phyloP scores from a whole-genome alignment of 1,140 invertebrate genomes.

The Heliconius hewitsoni region DNA sequence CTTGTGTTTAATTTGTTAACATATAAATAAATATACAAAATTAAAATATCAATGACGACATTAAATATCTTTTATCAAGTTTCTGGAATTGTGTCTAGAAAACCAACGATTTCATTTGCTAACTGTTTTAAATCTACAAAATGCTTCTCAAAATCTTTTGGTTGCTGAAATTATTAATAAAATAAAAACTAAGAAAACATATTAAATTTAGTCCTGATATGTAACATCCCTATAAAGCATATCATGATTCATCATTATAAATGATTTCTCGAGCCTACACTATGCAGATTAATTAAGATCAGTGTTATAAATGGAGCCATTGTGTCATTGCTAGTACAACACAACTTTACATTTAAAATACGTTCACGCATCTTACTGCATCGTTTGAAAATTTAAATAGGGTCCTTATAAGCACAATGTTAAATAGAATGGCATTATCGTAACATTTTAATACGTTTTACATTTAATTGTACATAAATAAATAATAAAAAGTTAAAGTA shows the following conservation, averaged over 20 bases:
- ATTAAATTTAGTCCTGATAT: background rate
- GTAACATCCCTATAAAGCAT: background rate
- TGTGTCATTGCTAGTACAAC: constrained; percentile 20
- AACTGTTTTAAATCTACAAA: too few species aligned
- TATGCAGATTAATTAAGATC: constrained; percentile 28
- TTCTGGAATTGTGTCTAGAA: too few species aligned
- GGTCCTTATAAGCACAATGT: background rate
- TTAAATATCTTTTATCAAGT: too few species aligned
- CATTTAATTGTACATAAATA: background rate
- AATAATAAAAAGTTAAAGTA: background rate
- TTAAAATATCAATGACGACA: too few species aligned
- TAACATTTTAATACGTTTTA: background rate
- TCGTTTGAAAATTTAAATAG: constrained; percentile 10
- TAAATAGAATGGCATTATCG: background rate
- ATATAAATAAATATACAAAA: too few species aligned
- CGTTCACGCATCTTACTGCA: constrained; percentile 12
- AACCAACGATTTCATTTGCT: too few species aligned
- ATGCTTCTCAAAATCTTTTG: too few species aligned
- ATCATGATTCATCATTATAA: constrained; percentile 19
- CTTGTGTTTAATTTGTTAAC: too few species aligned
- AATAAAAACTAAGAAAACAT: too few species aligned
- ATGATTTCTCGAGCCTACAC: constrained; percentile 23
- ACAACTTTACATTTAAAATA: constrained; percentile 24
- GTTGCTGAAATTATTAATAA: too few species aligned
- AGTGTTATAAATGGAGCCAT: constrained; percentile 24